These are phyloP conservation scores for Thereva nobilitata DNA, from an alignment of 2,888 invertebrate species.

Conservation along the genomic window DNA sequence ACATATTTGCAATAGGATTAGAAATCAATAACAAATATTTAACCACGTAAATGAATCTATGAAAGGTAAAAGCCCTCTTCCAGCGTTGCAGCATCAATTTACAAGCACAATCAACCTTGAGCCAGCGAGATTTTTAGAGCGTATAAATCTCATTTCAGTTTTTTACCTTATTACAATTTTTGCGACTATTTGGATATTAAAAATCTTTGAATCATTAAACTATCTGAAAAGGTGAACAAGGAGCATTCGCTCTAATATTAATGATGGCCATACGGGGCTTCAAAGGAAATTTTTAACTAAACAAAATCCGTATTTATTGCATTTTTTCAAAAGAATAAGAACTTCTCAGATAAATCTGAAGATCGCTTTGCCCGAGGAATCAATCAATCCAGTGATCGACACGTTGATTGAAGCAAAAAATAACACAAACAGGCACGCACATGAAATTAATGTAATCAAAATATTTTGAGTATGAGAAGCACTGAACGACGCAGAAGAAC, in stretches of 20 bases:
- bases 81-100: no score
- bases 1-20: no score
- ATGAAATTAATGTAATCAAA: constrained; percentile 48
- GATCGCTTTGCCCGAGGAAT: constrained; percentile 44
- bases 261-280: constrained; percentile 22
- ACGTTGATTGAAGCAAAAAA: constrained; percentile 49
- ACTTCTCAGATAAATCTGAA: constrained; percentile 23
- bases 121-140: no score
- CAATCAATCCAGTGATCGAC: constrained; percentile 48
- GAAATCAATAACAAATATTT: no score
- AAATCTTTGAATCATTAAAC: no score
- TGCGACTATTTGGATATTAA: no score
- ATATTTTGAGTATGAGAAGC: constrained; percentile 43
- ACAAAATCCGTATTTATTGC: constrained; percentile 41
- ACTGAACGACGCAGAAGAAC: constrained; percentile 10
- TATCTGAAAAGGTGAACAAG: neutral
- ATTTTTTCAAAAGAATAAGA: constrained; percentile 29
- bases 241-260: constrained; percentile 1
- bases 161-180: no score
- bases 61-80: no score
- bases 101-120: no score
- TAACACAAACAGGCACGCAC: constrained; percentile 47
- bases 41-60: no score
- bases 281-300: constrained; percentile 39
- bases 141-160: no score